phyloP scores from a whole-genome alignment of 2,888 invertebrate species.

The Luperina testacea region DNA sequence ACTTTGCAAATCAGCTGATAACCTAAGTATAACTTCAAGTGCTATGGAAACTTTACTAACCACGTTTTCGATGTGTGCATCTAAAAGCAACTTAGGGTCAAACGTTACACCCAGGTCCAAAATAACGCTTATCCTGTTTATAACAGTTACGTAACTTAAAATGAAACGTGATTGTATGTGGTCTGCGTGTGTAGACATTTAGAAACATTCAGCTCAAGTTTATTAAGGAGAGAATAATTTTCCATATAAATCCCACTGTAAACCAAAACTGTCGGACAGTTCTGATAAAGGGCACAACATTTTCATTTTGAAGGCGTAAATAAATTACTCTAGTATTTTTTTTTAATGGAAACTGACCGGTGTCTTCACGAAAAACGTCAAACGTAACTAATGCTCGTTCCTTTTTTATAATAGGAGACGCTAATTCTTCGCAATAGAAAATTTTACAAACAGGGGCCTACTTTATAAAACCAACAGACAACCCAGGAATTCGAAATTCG shows the following conservation, averaged over 20 bases:
- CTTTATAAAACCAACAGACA: background rate
- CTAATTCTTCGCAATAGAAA: background rate
- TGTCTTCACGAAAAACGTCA: background rate
- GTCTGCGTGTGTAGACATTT: background rate
- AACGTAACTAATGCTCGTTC: background rate
- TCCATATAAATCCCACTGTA: background rate
- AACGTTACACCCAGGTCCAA: background rate
- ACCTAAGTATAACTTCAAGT: background rate
- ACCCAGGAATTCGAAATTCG: too few species aligned
- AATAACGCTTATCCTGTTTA: background rate
- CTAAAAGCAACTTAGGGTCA: background rate
- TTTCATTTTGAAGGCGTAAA: background rate
- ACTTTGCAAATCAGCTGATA: too few species aligned
- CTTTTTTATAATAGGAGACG: background rate
- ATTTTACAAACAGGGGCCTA: background rate
- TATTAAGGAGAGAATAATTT: background rate
- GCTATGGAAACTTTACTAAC: background rate
- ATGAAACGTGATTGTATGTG: background rate
- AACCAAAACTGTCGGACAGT: background rate
- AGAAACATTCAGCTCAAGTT: background rate
- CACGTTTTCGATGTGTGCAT: background rate
- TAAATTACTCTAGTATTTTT: background rate
- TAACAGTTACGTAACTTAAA: background rate
- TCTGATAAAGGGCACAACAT: background rate
- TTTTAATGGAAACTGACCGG: background rate